Evolutionary conservation across 2,113 vertebrate species (phyloP), one percentile per base, ranked within the genome.

Genomic region (Pterophyllum scalare): DNA sequence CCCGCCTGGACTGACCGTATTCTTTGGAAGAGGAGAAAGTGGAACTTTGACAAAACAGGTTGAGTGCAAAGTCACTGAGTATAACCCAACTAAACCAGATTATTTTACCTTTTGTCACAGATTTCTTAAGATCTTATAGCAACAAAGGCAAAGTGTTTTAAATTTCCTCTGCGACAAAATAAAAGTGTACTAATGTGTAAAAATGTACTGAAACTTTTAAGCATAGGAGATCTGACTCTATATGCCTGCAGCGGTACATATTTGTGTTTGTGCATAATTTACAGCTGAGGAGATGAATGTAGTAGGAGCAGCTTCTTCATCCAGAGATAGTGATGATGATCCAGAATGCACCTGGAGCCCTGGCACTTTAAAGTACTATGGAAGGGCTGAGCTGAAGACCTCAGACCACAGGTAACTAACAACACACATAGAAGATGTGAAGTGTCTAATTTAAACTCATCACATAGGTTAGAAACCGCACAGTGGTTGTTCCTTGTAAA

Each of bases 1-100:
- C 98, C 98, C 0, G 98, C 98, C 0, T 99, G 98, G 98, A 99
- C 98, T 11, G 98, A 99, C 90, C 97, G 98, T 7, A 96, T 99
- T 67, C 96, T 99, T 49, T 99, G 98, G 98, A 98, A 96, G 79
- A 97, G 98, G 82, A 96, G 98, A 64, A 99, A 99, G 87, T 99
- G 98, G 98, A 97, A 99, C 75, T 99, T 99, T 90, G 96, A 98
- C 87, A 95, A 96, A 96, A 98, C 97, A 60, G 98, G 98, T 99
- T 64, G 52, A 93, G 81, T n/a, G 52, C 15, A 59, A 28, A 80
- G n/a, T 58, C 60, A 2, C 22, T 43, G 8, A 40, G 59, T 9
- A 40, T 24, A 61, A 59, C 14, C 24, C 1, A 12, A 22, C 20
- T 35, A 6, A 15, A 13, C 10, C 12, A 31, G 35, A 79, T 20